Percentiles rank a stretch among this genome's conserved stretches.
phyloP scores from a whole-genome alignment of 2,797 vertebrate genomes.

The Coregonus suidteri region DNA sequence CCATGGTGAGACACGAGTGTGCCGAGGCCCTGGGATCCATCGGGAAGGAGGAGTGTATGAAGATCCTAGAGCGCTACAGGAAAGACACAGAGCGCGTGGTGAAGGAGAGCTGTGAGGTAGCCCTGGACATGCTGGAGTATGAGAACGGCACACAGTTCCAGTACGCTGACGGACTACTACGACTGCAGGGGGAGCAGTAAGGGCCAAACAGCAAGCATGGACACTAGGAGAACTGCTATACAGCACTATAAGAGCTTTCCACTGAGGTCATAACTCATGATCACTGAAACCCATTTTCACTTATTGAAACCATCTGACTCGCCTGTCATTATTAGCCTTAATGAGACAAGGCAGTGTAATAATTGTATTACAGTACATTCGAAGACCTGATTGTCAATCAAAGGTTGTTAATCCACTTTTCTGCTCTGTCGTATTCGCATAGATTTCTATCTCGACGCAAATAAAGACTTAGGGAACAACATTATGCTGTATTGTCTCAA shows the following conservation, averaged over 20 bases:
- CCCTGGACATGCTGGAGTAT: conserved; percentile 89
- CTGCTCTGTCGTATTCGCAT: too few species aligned
- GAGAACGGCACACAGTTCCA: conserved; percentile 85
- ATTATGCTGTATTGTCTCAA: not conserved
- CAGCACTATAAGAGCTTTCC: not conserved
- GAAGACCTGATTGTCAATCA: not conserved
- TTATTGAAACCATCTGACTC: not conserved
- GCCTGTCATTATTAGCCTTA: not conserved
- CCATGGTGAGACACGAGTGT: conserved; percentile 96
- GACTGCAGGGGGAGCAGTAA: conserved; percentile 61
- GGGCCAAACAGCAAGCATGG: not conserved
- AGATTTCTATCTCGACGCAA: too few species aligned
- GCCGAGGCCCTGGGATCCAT: conserved; percentile 94
- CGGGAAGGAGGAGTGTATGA: conserved; percentile 82
- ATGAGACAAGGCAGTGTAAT: not conserved
- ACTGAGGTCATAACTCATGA: not conserved
- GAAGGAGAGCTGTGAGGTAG: conserved; percentile 94
- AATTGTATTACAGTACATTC: not conserved
- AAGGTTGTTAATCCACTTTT: too few species aligned
- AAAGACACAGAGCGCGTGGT: conserved; percentile 85
- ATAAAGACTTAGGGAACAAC: too few species aligned
- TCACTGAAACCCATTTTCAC: not conserved
- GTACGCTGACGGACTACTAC: conserved; percentile 84
- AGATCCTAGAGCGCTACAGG: conserved; percentile 74
- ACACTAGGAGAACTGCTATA: not conserved